Conservation (phyloP, 2,113 vertebrate genomes). For the Sinocyclocheilus anshuiensis region DNA sequence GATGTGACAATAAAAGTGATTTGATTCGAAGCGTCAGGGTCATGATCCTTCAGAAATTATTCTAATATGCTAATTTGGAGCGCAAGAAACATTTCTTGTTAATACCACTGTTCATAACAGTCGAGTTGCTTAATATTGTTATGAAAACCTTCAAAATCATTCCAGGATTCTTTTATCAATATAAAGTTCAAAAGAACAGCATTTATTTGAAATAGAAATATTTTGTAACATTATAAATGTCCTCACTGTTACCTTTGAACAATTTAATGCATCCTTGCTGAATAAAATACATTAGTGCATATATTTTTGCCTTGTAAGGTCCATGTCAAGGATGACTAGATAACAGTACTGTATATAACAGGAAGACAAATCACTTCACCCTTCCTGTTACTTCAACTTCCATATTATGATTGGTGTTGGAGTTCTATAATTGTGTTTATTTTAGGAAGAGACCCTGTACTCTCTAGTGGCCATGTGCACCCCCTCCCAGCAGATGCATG, state of each 20-base stretch:
- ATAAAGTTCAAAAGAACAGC: background rate
- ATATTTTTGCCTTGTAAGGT: background rate
- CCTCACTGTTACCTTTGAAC: background rate
- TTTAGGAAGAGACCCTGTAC: background rate
- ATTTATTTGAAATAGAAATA: background rate
- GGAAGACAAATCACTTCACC: background rate
- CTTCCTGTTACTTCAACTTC: conserved; percentile 13
- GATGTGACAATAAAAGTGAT: too few species aligned
- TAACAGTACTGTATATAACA: background rate
- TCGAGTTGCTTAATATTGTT: too few species aligned
- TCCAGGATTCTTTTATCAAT: background rate
- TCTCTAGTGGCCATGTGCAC: background rate
- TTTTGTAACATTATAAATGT: background rate
- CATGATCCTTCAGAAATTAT: background rate
- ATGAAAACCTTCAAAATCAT: too few species aligned
- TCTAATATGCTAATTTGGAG: background rate
- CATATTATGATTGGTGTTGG: background rate
- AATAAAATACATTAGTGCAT: background rate
- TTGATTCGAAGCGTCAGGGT: too few species aligned
- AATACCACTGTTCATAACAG: background rate
- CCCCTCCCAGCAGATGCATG: background rate
- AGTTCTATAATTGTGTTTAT: background rate
- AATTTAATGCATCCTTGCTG: background rate
- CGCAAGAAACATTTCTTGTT: background rate
- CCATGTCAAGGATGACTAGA: background rate